phyloP scores from a whole-genome alignment of 1,140 invertebrate genomes.

The Mylabris phalerata region DNA sequence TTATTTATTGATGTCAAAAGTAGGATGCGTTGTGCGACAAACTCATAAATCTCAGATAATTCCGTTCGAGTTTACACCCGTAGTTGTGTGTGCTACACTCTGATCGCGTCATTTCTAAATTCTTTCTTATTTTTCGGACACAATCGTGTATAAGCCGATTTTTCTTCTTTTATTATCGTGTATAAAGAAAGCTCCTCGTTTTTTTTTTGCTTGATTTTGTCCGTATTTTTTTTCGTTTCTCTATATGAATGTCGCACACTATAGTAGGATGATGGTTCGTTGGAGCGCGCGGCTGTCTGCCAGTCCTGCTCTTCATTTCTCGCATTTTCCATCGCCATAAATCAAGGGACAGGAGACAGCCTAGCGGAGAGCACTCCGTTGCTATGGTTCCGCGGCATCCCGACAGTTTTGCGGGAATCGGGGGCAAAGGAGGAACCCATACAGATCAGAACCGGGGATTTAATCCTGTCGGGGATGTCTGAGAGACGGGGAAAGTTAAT shows the following conservation, averaged over 20 bases:
- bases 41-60: slow-evolving; percentile 17
- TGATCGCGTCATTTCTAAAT: background rate
- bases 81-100: background rate
- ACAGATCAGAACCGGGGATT: slow-evolving; percentile 41
- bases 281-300: slow-evolving; percentile 35
- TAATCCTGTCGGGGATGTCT: slow-evolving; percentile 40
- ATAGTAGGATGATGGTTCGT: slow-evolving; percentile 20
- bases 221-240: too few relatives aligned
- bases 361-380: slow-evolving; percentile 41
- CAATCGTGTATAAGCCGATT: background rate
- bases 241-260: too few relatives aligned
- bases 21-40: background rate
- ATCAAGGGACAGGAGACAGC: slow-evolving; percentile 45
- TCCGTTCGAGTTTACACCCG: background rate
- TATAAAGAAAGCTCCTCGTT: too few relatives aligned
- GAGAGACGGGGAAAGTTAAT: slow-evolving; percentile 41
- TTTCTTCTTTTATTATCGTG: background rate
- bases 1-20: slow-evolving; percentile 5
- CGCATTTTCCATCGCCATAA: slow-evolving; percentile 45
- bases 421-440: slow-evolving; percentile 15
- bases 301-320: slow-evolving; percentile 44
- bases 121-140: background rate
- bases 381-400: slow-evolving; percentile 42
- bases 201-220: too few relatives aligned
- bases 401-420: slow-evolving; percentile 36